phyloP scores from a whole-genome alignment of 2,113 vertebrate genomes.

The Polypterus bichir region DNA sequence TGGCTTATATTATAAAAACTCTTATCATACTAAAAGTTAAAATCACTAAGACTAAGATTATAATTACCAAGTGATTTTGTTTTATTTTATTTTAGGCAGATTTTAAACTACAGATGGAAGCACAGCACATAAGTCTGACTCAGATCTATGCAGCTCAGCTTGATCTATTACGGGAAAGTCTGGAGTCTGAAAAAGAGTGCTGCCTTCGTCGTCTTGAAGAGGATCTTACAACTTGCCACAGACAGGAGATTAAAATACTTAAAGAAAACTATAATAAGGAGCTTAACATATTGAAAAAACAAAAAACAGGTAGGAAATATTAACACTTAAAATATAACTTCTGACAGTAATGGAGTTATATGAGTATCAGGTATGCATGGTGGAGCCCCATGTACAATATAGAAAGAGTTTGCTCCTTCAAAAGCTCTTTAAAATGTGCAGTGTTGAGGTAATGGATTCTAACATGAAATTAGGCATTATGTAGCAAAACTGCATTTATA shows the following conservation, averaged over 20 bases:
- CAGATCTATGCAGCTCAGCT: constrained; percentile 79
- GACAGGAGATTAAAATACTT: constrained; percentile 45
- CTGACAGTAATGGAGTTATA: no score
- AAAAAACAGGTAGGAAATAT: constrained; percentile 44
- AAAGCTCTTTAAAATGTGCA: no score
- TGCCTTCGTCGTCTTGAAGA: constrained; percentile 54
- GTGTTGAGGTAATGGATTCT: no score
- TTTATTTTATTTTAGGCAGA: constrained; percentile 50
- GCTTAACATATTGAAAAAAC: constrained; percentile 37
- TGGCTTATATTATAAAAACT: not conserved
- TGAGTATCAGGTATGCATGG: no score
- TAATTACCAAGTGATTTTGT: no score
- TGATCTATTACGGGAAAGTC: constrained; percentile 57
- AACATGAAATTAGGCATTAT: no score
- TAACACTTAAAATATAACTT: not conserved
- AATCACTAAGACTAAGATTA: no score
- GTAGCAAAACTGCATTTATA: no score
- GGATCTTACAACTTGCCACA: constrained; percentile 39
- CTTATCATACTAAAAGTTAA: not conserved
- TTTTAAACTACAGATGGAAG: constrained; percentile 76
- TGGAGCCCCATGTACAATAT: no score
- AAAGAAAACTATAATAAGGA: constrained; percentile 45
- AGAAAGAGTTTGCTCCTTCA: no score
- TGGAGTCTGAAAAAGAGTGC: constrained; percentile 48
- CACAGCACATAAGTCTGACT: constrained; percentile 77